Evolutionary conservation across 2,113 vertebrate genomes (phyloP).

Genomic region (Lycaon pictus): DNA sequence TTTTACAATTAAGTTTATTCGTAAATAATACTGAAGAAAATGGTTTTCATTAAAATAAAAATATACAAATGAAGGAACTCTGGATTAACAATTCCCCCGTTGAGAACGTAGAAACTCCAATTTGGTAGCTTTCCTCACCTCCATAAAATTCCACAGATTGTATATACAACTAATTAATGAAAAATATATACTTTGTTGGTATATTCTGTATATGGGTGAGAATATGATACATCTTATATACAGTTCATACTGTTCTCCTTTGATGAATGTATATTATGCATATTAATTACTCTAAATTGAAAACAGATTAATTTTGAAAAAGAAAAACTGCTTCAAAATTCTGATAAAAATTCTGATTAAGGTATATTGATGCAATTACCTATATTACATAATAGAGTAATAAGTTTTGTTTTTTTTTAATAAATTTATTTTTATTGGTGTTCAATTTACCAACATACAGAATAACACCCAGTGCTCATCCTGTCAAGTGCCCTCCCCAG

Average conservation of each 20-base stretch:
- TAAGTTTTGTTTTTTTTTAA: neutral
- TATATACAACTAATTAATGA: neutral
- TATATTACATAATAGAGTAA: neutral
- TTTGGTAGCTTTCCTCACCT: neutral
- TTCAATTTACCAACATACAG: no score
- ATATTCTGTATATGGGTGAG: neutral
- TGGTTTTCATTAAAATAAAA: neutral
- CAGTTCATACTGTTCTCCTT: neutral
- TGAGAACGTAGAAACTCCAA: neutral
- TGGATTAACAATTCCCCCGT: neutral
- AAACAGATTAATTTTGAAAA: constrained; percentile 9
- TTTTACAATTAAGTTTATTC: neutral
- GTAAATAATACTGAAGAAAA: neutral
- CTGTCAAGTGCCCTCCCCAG: no score
- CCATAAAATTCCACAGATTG: neutral
- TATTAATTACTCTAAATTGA: neutral
- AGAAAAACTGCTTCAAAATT: neutral
- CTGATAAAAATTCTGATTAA: neutral
- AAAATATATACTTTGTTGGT: neutral
- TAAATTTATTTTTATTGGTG: no score
- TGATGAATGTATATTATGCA: neutral
- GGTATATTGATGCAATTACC: neutral
- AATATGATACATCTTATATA: neutral
- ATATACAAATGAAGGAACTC: neutral
- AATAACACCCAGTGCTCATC: no score